A percentile compares a stretch with the other conserved stretches of the same genome.
phyloP scores from a whole-genome alignment of 2,113 vertebrate genomes.

The Hemicordylus capensis region DNA sequence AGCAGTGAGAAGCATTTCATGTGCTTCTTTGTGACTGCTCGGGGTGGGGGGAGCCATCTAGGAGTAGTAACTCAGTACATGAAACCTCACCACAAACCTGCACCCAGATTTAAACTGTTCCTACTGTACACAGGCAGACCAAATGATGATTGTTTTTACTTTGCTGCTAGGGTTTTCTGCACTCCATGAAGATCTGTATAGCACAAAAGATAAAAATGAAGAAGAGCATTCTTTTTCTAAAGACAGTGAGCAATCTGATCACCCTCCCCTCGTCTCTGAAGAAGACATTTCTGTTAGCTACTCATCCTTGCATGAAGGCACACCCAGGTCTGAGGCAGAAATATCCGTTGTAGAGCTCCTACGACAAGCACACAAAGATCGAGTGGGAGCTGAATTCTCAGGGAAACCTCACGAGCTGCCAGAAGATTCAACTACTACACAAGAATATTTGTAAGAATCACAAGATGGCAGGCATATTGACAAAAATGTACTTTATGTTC shows the following conservation, averaged over 20 bases:
- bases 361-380: slow-evolving; percentile 82
- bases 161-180: slow-evolving; percentile 85
- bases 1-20: not conserved
- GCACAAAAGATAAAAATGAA: slow-evolving; percentile 70
- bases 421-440: slow-evolving; percentile 60
- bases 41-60: too few relatives aligned
- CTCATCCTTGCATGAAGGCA: slow-evolving; percentile 84
- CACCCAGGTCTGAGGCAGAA: slow-evolving; percentile 81
- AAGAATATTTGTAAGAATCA: slow-evolving; percentile 74
- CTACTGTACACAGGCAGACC: not conserved
- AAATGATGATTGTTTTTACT: not conserved
- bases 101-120: not conserved
- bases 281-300: slow-evolving; percentile 89
- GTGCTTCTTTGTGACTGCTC: not conserved
- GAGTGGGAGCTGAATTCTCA: slow-evolving; percentile 81
- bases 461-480: slow-evolving; percentile 2
- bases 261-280: slow-evolving; percentile 88
- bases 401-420: slow-evolving; percentile 69
- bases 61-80: not conserved
- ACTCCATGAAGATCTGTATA: slow-evolving; percentile 87
- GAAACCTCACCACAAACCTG: not conserved
- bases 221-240: slow-evolving; percentile 65
- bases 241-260: slow-evolving; percentile 66
- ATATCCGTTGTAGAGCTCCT: slow-evolving; percentile 74
- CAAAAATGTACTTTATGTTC: not conserved